Evolutionary conservation across 1,140 invertebrate genomes (phyloP).

Genomic region (Stratiolaelaps scimitus): DNA sequence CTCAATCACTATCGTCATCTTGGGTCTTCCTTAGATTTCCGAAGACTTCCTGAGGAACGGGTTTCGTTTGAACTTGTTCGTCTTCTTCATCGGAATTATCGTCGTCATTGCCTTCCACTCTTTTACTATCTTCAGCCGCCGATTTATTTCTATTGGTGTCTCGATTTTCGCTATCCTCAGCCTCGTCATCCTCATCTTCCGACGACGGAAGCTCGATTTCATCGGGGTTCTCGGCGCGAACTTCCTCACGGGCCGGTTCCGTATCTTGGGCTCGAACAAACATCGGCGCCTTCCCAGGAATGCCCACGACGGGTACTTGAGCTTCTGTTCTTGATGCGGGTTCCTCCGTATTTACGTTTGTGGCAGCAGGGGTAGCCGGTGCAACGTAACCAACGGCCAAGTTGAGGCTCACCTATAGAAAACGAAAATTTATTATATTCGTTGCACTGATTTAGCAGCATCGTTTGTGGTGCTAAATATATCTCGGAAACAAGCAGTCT

Average conservation of each 20-base stretch:
- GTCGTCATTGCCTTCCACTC: neutral
- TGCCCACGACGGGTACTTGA: neutral
- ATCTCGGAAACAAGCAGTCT: no score
- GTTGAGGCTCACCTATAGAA: neutral
- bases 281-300: neutral
- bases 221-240: neutral
- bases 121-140: no score
- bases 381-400: neutral
- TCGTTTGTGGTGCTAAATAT: no score
- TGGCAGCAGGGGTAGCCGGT: neutral
- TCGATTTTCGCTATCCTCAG: no score
- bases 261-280: conserved; percentile 9
- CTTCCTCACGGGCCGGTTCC: neutral
- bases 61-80: neutral
- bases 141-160: no score
- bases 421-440: no score
- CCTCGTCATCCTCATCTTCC: conserved; percentile 1
- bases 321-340: neutral
- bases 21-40: neutral
- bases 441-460: no score
- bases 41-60: conserved; percentile 10
- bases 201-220: conserved; percentile 8
- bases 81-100: neutral
- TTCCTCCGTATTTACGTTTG: neutral
- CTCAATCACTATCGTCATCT: neutral